A percentile compares a stretch with the other conserved stretches of the same genome.
phyloP scores from a whole-genome alignment of 2,113 vertebrate species.

The Hepsetus odoe region DNA sequence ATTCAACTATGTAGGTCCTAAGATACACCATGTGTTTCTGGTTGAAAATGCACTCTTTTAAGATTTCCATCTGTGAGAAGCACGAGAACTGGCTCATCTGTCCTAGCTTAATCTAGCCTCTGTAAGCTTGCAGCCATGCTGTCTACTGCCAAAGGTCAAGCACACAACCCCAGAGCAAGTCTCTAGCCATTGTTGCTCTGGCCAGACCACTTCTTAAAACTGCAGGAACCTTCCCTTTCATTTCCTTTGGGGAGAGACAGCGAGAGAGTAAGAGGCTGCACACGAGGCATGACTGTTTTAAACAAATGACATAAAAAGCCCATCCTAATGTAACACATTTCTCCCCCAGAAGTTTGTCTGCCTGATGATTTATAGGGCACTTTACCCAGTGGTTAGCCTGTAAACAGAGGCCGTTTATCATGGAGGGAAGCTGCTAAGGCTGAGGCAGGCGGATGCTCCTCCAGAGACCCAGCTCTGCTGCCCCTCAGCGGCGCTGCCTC shows the following conservation, averaged over 20 bases:
- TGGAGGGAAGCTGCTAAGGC: conserved; percentile 42
- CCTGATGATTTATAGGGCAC: conserved; percentile 66
- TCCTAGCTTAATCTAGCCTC: conserved; percentile 32
- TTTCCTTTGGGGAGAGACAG: conserved; percentile 5
- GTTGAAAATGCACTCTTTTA: neutral
- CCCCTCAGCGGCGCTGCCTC: conserved; percentile 26
- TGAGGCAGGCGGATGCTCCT: conserved; percentile 46
- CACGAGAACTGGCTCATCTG: conserved; percentile 15
- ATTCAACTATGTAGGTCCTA: conserved; percentile 14
- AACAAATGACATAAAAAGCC: conserved; percentile 64
- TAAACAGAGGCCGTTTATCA: conserved; percentile 69
- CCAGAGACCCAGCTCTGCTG: conserved; percentile 47
- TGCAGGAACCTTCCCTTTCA: conserved; percentile 4
- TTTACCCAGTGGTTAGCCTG: conserved; percentile 70
- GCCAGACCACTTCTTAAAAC: conserved; percentile 1
- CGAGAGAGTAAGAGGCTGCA: conserved; percentile 23
- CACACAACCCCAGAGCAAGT: conserved; percentile 28
- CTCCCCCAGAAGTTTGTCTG: conserved; percentile 65
- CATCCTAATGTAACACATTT: conserved; percentile 67
- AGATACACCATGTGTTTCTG: neutral
- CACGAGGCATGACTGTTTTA: conserved; percentile 58
- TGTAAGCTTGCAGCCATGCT: conserved; percentile 8
- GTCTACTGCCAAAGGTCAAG: conserved; percentile 23
- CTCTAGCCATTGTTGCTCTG: conserved; percentile 6
- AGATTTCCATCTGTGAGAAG: neutral